Conservation (phyloP, 2,888 invertebrate species). For the Andrena bucephala region DNA sequence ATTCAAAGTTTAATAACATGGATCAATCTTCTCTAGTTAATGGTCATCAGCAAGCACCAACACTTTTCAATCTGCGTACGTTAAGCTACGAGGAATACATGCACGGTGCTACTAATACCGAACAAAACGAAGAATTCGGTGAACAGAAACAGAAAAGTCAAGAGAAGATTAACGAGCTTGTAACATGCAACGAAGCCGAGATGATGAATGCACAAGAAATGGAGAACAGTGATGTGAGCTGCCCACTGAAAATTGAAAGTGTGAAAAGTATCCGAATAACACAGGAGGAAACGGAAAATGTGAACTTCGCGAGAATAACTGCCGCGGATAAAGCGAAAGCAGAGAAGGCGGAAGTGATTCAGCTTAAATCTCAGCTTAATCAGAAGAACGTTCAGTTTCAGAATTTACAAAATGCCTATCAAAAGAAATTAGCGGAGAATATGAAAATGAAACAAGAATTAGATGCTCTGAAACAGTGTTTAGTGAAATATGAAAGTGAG, state of each 20-base stretch:
- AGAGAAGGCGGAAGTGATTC: slow-evolving; percentile 62
- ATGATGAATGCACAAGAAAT: slow-evolving; percentile 50
- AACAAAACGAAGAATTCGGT: slow-evolving; percentile 33
- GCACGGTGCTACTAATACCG: slow-evolving; percentile 61
- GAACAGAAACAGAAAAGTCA: slow-evolving; percentile 19
- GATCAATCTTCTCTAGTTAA: slow-evolving; percentile 65
- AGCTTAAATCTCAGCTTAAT: slow-evolving; percentile 67
- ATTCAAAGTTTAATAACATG: slow-evolving; percentile 32
- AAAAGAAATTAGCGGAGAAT: slow-evolving; percentile 77
- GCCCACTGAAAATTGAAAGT: slow-evolving; percentile 67
- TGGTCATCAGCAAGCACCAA: slow-evolving; percentile 66
- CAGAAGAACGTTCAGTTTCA: slow-evolving; percentile 71
- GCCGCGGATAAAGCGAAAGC: slow-evolving; percentile 33
- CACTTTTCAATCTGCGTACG: slow-evolving; percentile 71
- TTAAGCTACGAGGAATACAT: slow-evolving; percentile 81
- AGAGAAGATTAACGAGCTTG: slow-evolving; percentile 45
- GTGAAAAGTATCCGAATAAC: slow-evolving; percentile 63
- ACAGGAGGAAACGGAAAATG: slow-evolving; percentile 54
- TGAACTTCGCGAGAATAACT: slow-evolving; percentile 38
- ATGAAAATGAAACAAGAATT: slow-evolving; percentile 76
- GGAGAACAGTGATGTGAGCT: slow-evolving; percentile 58
- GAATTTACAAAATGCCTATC: slow-evolving; percentile 74
- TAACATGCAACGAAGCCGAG: slow-evolving; percentile 53
- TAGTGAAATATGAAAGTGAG: slow-evolving; percentile 61
- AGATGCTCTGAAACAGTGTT: slow-evolving; percentile 69